Conservation (phyloP, 92 coral and sea anemone genomes). For the Muricea muricata region DNA sequence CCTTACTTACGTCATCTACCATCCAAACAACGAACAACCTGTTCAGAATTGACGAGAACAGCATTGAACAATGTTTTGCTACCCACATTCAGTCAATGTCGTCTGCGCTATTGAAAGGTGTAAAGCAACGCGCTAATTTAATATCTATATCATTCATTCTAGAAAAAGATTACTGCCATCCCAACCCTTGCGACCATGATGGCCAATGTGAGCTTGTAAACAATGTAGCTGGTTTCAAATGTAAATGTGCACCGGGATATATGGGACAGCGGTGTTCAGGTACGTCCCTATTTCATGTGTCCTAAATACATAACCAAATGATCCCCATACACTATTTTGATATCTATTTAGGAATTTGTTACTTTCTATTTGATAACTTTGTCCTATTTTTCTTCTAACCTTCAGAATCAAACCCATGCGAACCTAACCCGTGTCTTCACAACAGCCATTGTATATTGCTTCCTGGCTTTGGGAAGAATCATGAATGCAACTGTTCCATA, state of each 20-base stretch:
- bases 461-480: constrained; percentile 71
- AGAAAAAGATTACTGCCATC: constrained; percentile 94
- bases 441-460: constrained; percentile 79
- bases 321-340: no score
- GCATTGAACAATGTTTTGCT: no score
- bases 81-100: background rate
- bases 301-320: no score
- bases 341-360: no score
- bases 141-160: background rate
- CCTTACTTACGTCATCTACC: no score
- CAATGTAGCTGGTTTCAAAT: constrained; percentile 81
- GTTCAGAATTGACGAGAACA: no score
- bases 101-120: no score
- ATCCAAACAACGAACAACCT: no score
- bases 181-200: constrained; percentile 85
- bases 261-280: constrained; percentile 88
- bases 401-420: constrained; percentile 86
- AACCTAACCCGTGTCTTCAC: constrained; percentile 92
- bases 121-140: no score
- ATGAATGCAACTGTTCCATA: constrained; percentile 83
- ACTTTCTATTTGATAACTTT: no score
- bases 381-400: background rate
- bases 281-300: constrained; percentile 5
- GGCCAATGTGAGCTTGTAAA: constrained; percentile 85
- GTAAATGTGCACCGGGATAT: constrained; percentile 87